Base-by-base conservation (phyloP, 2,888 invertebrate species). In the Augochlorella aurata region DNA sequence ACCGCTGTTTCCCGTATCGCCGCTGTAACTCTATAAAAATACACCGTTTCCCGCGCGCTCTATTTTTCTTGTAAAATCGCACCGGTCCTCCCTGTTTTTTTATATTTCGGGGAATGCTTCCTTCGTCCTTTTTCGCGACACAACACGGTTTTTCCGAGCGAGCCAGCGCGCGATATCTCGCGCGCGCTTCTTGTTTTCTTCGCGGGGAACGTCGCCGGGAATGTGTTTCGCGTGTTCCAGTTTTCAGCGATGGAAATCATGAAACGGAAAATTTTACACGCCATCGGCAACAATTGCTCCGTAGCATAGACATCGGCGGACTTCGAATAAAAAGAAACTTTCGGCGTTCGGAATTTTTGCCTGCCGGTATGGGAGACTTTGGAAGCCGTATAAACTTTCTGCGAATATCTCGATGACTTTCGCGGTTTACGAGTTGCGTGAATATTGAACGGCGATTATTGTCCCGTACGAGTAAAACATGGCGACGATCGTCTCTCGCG, bases 1-100 rank as follows among this genome's bases (percentile, higher is more conserved):
- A 44, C 44, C 12, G 29, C 18, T 12, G 29, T 74, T 50, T 58
- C 65, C 38, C 68, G 50, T 21, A 14, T 14, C 58, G 44, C 5
- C 5, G 38, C 50, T 21, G 58, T 18, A 5, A 38, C 58, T 74
- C 29, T 47, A 47, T 52, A 52, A 74, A 74, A 81, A 61, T 38
- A 21, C 38, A 58, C 52, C 49, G n/a, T n/a, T 24, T 21, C 9
- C 44, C 44, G 44, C 66, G 8, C 18, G 38, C 50, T 45, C 38
- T 74, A n/a, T 77, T 58, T 24, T 47, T 29, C 52, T n/a, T 47
- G 1, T 49, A 69, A 50, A 50, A 29, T 8, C 18, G n/a, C 50
- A n/a, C 24, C 29, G 29, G 14, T 38, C 2, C 16, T 2, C 47
- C 1, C 16, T 16, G 49, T 49, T 8, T 21, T 50, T 69, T 50